phyloP scores from a whole-genome alignment of 2,797 vertebrate genomes.

The Oryzias dopingdopingensis region DNA sequence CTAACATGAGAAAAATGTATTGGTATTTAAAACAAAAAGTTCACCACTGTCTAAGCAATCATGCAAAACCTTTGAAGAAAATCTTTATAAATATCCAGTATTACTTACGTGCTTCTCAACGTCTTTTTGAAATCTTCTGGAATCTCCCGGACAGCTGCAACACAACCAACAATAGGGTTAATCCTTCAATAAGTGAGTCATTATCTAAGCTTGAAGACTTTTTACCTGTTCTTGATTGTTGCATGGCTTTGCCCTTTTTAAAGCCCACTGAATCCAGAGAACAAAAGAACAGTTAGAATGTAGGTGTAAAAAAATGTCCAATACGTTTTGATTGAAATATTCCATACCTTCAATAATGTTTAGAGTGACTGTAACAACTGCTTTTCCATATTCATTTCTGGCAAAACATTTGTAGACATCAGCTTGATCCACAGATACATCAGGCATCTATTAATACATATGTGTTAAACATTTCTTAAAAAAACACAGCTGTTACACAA shows the following conservation, averaged over 20 bases:
- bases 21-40: background rate
- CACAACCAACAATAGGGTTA: slow-evolving; percentile 15
- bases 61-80: background rate
- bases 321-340: background rate
- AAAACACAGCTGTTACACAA: background rate
- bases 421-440: slow-evolving; percentile 71
- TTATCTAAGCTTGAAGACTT: background rate
- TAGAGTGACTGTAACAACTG: slow-evolving; percentile 79
- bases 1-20: slow-evolving; percentile 34
- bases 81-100: background rate
- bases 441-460: slow-evolving; percentile 76
- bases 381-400: slow-evolving; percentile 84
- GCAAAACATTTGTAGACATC: slow-evolving; percentile 86
- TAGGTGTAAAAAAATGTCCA: background rate
- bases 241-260: slow-evolving; percentile 81
- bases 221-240: slow-evolving; percentile 73
- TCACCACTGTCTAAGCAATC: background rate
- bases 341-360: slow-evolving; percentile 85
- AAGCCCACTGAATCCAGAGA: slow-evolving; percentile 80
- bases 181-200: background rate
- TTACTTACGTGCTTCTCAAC: slow-evolving; percentile 73
- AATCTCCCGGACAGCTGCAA: slow-evolving; percentile 77
- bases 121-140: slow-evolving; percentile 79
- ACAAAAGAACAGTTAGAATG: background rate
- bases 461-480: slow-evolving; percentile 5